Base-by-base conservation (phyloP, 2,113 vertebrate species). In the Pollachius pollachius region DNA sequence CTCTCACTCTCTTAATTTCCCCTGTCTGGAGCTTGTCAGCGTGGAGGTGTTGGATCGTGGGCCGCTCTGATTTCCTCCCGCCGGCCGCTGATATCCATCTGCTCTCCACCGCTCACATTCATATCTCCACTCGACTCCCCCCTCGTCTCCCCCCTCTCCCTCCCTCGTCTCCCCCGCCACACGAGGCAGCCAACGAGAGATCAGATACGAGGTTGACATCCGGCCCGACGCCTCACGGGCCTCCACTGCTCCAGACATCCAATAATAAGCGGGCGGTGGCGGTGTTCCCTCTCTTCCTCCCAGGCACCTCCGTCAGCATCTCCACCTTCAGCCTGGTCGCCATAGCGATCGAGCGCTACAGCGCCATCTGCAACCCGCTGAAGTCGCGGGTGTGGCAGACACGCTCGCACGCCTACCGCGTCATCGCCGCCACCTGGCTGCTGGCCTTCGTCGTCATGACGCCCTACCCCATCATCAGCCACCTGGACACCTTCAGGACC, bases 361-460 rank as follows among this genome's bases (percentile, higher is more conserved):
- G 95, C 18, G 97, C 97, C 84, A 99, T 99, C 90, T 98, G 96
- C 82, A 95, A 96, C 79, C 97, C 97, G 0, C 86, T 99, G 78
- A 95, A 96, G 84, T 96, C 97, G 0, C 92, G 96, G 0, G 94
- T 92, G 52, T 99, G 97, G 97, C 97, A 99, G 90, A 99, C 97
- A 0, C 94, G 94, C 15, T 98, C 97, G 17, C 97, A 98, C 0
- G 96, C 97, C 4, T 94, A 92, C 77, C 93, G 95, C 1, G 97
- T 99, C 72, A 98, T 99, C 9, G 87, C 92, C 0, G 86, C 92
- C 52, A 99, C 96, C 0, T 99, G 97, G 97, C 79, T 92, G 12
- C 69, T 96, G 68, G 95, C 97, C 0, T 91, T 94, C 1, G 64
- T 96, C 75, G 92, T 98, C 68, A 99, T 99, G 97, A 90, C 93